Conservation (phyloP, 2,797 vertebrate species). For the Trichosurus vulpecula region DNA sequence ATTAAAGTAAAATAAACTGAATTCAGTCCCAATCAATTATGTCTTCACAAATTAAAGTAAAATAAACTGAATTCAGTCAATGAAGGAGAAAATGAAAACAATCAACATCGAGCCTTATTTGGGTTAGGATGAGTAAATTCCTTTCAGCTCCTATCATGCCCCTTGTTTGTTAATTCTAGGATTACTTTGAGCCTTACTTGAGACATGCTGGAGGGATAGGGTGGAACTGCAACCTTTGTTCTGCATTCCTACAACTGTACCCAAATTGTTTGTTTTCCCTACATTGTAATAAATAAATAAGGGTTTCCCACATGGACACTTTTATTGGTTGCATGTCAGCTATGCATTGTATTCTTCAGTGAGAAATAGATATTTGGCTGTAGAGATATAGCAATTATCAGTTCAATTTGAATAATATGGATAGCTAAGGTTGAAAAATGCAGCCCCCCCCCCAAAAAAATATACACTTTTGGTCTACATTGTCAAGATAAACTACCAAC, state of each 20-base stretch:
- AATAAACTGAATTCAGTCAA: background rate
- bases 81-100: background rate
- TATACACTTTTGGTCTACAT: background rate
- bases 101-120: background rate
- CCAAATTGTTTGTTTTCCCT: background rate
- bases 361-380: background rate
- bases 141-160: background rate
- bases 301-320: background rate
- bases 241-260: background rate
- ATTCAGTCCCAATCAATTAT: background rate
- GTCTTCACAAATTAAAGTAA: background rate
- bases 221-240: background rate
- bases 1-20: background rate
- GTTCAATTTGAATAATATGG: background rate
- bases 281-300: background rate
- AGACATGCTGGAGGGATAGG: background rate
- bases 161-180: background rate
- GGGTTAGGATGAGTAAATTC: background rate
- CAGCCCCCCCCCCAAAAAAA: background rate
- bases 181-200: background rate
- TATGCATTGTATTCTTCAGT: background rate
- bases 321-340: background rate
- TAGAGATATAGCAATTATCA: background rate
- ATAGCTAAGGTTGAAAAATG: background rate
- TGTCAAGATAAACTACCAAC: background rate